Conservation (phyloP, 1,140 invertebrate genomes). For the Pollicipes pollicipes region DNA sequence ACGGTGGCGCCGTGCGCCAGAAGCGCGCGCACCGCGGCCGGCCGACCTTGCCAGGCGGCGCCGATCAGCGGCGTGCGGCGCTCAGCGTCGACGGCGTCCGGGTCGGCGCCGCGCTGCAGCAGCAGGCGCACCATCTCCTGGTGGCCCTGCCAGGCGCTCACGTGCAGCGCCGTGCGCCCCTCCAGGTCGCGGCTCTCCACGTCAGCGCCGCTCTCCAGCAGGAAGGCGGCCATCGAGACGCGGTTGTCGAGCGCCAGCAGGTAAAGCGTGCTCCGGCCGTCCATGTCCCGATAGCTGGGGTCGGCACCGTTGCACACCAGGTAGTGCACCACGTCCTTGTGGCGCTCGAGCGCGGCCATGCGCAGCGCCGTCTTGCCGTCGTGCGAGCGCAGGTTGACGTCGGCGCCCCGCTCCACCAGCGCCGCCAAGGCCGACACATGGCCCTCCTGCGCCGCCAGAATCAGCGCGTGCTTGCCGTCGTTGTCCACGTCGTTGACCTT, state of each 20-base stretch:
- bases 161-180: slow-evolving; percentile 77
- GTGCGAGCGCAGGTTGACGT: slow-evolving; percentile 73
- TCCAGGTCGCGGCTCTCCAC: slow-evolving; percentile 74
- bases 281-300: slow-evolving; percentile 66
- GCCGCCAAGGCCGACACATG: slow-evolving; percentile 49
- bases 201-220: slow-evolving; percentile 59
- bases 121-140: slow-evolving; percentile 76
- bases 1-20: slow-evolving; percentile 54
- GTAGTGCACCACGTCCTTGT: slow-evolving; percentile 57
- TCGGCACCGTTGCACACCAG: slow-evolving; percentile 59
- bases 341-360: slow-evolving; percentile 66
- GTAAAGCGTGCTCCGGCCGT: slow-evolving; percentile 78
- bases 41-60: slow-evolving; percentile 87
- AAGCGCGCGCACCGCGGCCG: slow-evolving; percentile 59
- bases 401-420: slow-evolving; percentile 51
- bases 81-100: slow-evolving; percentile 78
- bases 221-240: slow-evolving; percentile 59
- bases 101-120: slow-evolving; percentile 54
- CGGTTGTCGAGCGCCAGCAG: slow-evolving; percentile 79
- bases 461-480: slow-evolving; percentile 77
- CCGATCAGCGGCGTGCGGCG: slow-evolving; percentile 75
- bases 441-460: slow-evolving; percentile 76
- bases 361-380: slow-evolving; percentile 88
- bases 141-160: slow-evolving; percentile 86
- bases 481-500: slow-evolving; percentile 81